These are phyloP conservation scores for Scytalopus superciliaris DNA, from an alignment of 2,113 vertebrate genomes.

Conservation along the genomic window DNA sequence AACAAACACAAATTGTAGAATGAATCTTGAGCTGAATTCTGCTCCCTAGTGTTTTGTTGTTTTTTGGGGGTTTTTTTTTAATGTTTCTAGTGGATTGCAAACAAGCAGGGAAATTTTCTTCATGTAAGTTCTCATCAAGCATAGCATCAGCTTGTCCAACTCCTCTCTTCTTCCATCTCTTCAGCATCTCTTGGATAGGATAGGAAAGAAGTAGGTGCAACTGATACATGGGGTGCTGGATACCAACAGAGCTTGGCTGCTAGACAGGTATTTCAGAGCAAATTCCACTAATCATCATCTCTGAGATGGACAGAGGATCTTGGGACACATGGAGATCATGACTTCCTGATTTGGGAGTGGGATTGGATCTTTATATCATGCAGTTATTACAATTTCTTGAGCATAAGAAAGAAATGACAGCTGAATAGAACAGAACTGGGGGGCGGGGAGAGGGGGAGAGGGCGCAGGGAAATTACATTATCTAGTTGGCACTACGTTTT, in stretches of 20 bases:
- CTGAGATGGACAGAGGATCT: neutral
- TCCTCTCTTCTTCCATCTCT: neutral
- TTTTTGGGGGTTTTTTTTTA: neutral
- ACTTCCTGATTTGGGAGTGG: neutral
- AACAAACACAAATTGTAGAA: neutral
- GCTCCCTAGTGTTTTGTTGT: neutral
- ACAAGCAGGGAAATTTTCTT: neutral
- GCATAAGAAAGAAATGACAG: neutral
- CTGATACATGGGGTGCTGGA: neutral
- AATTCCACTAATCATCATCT: neutral
- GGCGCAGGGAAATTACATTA: accelerated
- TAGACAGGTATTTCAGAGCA: neutral
- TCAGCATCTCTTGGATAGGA: neutral
- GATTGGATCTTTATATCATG: neutral
- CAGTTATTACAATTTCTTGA: neutral
- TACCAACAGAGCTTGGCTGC: neutral
- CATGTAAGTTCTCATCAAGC: neutral
- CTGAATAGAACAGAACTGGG: neutral
- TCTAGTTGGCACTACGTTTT: neutral
- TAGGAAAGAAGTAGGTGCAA: neutral
- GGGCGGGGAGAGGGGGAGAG: neutral
- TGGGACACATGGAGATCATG: neutral
- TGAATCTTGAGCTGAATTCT: neutral
- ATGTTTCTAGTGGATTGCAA: neutral
- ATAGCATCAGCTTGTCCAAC: accelerated